A percentile compares a stretch with the other conserved stretches of the same genome.
Evolutionary conservation across 2,888 invertebrate genomes (phyloP).

Genomic region (Eristalis pertinax): DNA sequence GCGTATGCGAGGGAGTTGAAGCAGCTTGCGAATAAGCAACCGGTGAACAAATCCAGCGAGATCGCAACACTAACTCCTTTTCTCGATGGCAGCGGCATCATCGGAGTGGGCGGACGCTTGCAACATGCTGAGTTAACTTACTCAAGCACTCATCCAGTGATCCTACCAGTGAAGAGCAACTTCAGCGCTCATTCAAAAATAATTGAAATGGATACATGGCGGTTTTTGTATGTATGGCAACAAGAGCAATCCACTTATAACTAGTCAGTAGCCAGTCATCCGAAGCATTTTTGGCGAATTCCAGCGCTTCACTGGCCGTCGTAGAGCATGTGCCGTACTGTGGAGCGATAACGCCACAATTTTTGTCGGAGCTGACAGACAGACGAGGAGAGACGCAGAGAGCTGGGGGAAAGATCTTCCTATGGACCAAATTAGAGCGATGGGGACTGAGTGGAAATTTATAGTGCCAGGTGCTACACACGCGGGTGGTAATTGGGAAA

Average conservation of each 20-base stretch:
- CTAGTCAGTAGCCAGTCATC: neutral
- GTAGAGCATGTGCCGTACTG: neutral
- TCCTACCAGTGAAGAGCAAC: neutral
- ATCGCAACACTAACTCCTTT: constrained; percentile 8
- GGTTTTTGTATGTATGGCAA: neutral
- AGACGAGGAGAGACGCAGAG: neutral
- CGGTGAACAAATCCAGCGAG: neutral
- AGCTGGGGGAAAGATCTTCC: neutral
- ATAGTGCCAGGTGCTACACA: neutral
- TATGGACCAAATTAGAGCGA: neutral
- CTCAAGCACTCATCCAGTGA: constrained; percentile 5
- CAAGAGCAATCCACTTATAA: neutral
- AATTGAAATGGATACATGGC: constrained; percentile 10
- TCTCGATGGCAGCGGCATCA: neutral
- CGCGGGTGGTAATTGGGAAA: too few species aligned
- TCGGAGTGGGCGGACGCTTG: constrained; percentile 18
- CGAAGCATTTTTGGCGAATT: neutral
- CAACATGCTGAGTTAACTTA: constrained; percentile 11
- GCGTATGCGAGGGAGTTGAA: neutral
- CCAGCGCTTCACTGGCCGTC: neutral
- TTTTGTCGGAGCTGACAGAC: neutral
- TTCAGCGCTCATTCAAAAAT: neutral
- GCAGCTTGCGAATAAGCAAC: neutral
- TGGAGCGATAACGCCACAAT: neutral
- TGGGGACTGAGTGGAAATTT: neutral